Base-by-base conservation (phyloP, 2,113 vertebrate genomes). In the Siniperca chuatsi region DNA sequence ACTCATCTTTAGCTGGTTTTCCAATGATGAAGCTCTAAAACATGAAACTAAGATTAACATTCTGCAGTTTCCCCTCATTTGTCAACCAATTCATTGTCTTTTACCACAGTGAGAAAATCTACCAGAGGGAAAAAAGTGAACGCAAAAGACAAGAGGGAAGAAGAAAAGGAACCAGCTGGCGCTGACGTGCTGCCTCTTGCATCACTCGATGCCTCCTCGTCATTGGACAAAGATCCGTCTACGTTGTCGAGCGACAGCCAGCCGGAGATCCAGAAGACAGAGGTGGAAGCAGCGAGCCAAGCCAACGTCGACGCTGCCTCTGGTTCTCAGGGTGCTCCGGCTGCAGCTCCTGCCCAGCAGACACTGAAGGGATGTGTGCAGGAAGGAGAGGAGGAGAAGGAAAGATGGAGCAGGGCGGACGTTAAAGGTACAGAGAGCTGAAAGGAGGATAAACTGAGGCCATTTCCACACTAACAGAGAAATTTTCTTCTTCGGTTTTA, bases 31-130 rank as follows among this genome's bases (percentile, higher is more conserved):
- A 48, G 25, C 16, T 52, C 50, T 18, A 20, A 52, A 52, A 20
- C 6, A 50, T 21, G 18, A 54, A 21, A 2, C 50, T 21, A 15
- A 25, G 2, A 2, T 13, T 48, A 48, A 12, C 2, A 46, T 42
- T 48, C 13, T 46, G 42, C 42, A 44, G 42, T 8, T 46, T 48
- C 2, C 46, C 46, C 25, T 5, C 46, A 50, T 18, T 16, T 50
- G 20, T 21, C 11, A 29, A 25, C 29, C 33, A 6, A 11, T 55
- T 25, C 2, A 4, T 62, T 46, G 2, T 66, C 13, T 66, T 83
- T 23, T 8, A 12, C 8, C 35, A 9, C 68, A 88, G 86, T 81
- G 69, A 90, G 81, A 71, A 86, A 78, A 75, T 88, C 89, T 13
- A 52, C 89, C 12, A 46, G 87, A 55, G 78, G 81, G 21, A 88